Conservation (phyloP, 2,888 invertebrate species). For the Eulithis prunata region DNA sequence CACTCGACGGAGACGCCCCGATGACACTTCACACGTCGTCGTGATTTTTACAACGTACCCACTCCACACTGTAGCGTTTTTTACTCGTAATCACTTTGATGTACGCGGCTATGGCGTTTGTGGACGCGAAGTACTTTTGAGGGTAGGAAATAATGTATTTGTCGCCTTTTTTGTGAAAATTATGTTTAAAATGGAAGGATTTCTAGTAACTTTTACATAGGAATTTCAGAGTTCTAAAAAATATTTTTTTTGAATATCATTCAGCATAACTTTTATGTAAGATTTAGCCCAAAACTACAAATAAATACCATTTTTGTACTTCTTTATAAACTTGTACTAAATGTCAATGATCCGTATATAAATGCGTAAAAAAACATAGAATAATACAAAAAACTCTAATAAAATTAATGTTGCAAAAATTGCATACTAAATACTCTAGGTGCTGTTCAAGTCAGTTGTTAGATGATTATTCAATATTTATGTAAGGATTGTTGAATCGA, state of each 20-base stretch:
- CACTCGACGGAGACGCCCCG: conserved; percentile 77
- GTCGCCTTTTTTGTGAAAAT: conserved; percentile 18
- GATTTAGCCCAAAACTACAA: too few species aligned
- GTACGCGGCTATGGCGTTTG: conserved; percentile 56
- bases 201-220: conserved; percentile 2
- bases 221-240: too few species aligned
- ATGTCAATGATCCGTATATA: background rate
- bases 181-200: conserved; percentile 5
- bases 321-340: too few species aligned
- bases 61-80: conserved; percentile 73
- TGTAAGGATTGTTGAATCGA: conserved; percentile 69
- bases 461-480: conserved; percentile 62
- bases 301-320: too few species aligned
- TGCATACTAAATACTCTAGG: conserved; percentile 28
- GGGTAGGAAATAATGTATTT: conserved; percentile 40
- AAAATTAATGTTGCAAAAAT: conserved; percentile 40
- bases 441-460: conserved; percentile 35
- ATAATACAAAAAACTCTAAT: background rate
- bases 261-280: too few species aligned
- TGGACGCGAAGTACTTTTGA: conserved; percentile 39
- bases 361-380: too few species aligned
- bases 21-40: conserved; percentile 82
- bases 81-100: conserved; percentile 78
- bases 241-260: too few species aligned
- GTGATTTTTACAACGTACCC: conserved; percentile 83